Conservation (phyloP, 2,797 vertebrate genomes). For the Chelmon rostratus region DNA sequence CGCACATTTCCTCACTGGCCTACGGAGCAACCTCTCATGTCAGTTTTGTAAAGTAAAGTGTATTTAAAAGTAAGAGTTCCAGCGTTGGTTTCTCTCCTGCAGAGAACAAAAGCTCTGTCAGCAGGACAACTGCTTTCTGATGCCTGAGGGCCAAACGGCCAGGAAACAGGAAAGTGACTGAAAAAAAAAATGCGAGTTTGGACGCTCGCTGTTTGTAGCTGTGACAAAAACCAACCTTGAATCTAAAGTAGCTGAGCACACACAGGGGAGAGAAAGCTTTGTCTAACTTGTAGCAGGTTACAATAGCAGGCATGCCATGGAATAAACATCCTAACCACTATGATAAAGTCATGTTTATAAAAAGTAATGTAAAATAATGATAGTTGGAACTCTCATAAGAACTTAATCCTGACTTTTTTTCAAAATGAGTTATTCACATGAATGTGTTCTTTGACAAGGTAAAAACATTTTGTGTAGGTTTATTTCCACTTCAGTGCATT, state of each 20-base stretch:
- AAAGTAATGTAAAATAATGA: not conserved
- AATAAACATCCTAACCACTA: not conserved
- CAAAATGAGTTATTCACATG: not conserved
- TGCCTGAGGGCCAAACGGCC: constrained; percentile 49
- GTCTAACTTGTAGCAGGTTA: constrained; percentile 2
- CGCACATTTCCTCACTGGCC: constrained; percentile 26
- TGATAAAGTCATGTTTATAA: constrained; percentile 5
- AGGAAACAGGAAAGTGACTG: constrained; percentile 76
- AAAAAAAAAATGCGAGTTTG: constrained; percentile 61
- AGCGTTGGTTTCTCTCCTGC: constrained; percentile 48
- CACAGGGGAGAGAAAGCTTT: not conserved
- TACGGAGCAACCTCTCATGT: constrained; percentile 40
- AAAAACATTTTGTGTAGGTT: not conserved
- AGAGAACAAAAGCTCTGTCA: constrained; percentile 72
- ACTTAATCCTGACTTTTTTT: not conserved
- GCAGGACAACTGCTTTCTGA: constrained; percentile 68
- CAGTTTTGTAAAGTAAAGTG: constrained; percentile 40
- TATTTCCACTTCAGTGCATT: not conserved
- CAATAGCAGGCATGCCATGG: not conserved
- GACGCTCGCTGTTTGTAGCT: constrained; percentile 58
- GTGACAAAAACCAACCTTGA: constrained; percentile 71
- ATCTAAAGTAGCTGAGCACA: constrained; percentile 70
- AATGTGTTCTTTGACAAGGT: not conserved
- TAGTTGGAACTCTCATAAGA: not conserved
- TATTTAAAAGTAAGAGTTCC: constrained; percentile 55